Evolutionary conservation across 2,888 invertebrate genomes (phyloP).

Genomic region (Isoperla grammatica): DNA sequence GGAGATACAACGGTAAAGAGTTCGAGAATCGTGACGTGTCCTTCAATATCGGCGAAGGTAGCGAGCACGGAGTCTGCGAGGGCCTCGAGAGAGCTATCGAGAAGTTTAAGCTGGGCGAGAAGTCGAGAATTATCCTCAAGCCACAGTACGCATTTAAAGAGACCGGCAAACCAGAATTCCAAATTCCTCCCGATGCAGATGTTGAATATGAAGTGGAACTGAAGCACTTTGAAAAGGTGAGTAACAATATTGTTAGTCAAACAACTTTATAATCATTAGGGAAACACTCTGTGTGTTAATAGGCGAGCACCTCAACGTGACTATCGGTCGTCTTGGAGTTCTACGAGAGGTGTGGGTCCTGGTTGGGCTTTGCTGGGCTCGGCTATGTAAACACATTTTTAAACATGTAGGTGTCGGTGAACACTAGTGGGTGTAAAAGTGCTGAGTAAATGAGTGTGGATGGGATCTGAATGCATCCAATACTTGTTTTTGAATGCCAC

Average conservation of each 20-base stretch:
- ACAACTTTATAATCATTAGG: not conserved
- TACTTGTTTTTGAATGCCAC: too few species aligned
- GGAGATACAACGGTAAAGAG: conserved; percentile 55
- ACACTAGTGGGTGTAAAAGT: too few species aligned
- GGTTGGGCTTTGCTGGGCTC: too few species aligned
- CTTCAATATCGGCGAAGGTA: conserved; percentile 83
- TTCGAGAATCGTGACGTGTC: conserved; percentile 80
- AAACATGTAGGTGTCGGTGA: too few species aligned
- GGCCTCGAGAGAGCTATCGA: conserved; percentile 79
- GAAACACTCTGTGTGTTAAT: not conserved
- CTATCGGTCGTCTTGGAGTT: too few species aligned
- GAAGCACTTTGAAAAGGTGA: conserved; percentile 75
- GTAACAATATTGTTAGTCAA: conserved; percentile 9
- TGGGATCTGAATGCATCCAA: too few species aligned
- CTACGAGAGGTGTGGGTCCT: too few species aligned
- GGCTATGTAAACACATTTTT: too few species aligned
- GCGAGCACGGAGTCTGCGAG: conserved; percentile 63
- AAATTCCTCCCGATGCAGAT: conserved; percentile 71
- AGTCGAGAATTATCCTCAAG: conserved; percentile 64
- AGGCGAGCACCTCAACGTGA: too few species aligned
- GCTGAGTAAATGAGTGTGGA: too few species aligned
- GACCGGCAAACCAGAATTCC: conserved; percentile 59
- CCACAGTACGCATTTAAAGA: conserved; percentile 76
- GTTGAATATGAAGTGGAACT: conserved; percentile 79
- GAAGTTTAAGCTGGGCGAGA: conserved; percentile 76